Evolutionary conservation across 2,888 invertebrate species (phyloP).

Genomic region (Alsophila aescularia): DNA sequence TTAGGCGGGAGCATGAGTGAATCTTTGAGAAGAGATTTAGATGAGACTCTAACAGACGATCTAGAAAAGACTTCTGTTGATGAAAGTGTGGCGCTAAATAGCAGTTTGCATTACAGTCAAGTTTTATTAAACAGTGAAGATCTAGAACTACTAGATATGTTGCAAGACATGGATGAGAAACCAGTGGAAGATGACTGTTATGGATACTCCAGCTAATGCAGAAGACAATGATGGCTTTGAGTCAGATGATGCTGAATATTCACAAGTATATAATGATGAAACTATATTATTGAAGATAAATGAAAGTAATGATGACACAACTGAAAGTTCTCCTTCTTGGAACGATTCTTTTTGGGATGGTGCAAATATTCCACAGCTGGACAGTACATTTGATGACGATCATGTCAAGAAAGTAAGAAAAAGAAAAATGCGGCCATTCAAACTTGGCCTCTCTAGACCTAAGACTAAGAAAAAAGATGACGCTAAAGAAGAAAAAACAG

Average conservation of each 20-base stretch:
- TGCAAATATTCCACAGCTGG: slow-evolving; percentile 85
- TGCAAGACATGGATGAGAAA: slow-evolving; percentile 84
- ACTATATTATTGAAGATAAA: slow-evolving; percentile 57
- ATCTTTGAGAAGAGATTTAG: slow-evolving; percentile 46
- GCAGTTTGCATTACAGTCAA: slow-evolving; percentile 76
- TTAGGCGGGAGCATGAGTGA: slow-evolving; percentile 51
- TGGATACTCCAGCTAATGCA: slow-evolving; percentile 85
- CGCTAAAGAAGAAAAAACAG: slow-evolving; percentile 33
- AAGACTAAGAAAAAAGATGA: slow-evolving; percentile 56
- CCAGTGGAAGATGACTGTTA: slow-evolving; percentile 88
- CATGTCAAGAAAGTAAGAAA: slow-evolving; percentile 76
- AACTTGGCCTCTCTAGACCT: slow-evolving; percentile 72
- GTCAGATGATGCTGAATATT: slow-evolving; percentile 71
- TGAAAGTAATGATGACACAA: slow-evolving; percentile 52
- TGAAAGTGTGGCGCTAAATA: slow-evolving; percentile 82
- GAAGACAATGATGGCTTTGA: slow-evolving; percentile 54
- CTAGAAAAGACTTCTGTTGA: slow-evolving; percentile 83
- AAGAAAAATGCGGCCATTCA: slow-evolving; percentile 74
- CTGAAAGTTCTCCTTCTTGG: slow-evolving; percentile 60
- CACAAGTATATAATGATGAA: slow-evolving; percentile 71
- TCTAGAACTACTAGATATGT: slow-evolving; percentile 84
- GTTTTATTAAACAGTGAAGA: slow-evolving; percentile 84
- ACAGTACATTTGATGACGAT: slow-evolving; percentile 86
- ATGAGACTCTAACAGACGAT: slow-evolving; percentile 53
- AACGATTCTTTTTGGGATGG: slow-evolving; percentile 81